Conservation (phyloP, 2,888 invertebrate species). For the Nudaria mundana region DNA sequence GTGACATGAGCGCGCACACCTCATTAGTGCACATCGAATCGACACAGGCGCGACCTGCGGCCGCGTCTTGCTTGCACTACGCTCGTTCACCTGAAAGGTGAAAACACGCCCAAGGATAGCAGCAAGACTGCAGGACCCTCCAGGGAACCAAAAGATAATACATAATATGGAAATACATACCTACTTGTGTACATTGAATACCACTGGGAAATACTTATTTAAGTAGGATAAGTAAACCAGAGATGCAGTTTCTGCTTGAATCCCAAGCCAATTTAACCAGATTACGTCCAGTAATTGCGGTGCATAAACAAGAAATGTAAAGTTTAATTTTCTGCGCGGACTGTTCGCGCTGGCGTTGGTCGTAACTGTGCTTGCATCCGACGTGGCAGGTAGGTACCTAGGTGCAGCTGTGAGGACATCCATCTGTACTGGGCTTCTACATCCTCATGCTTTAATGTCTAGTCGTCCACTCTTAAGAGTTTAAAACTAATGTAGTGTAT, state of each 20-base stretch:
- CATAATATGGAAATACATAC: not conserved
- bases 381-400: no score
- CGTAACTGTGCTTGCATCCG: no score
- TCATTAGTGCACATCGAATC: constrained; percentile 18
- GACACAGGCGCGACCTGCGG: not conserved
- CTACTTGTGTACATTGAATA: not conserved
- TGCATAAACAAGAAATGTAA: constrained; percentile 14
- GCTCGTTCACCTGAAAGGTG: constrained; percentile 6
- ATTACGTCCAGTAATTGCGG: constrained; percentile 6
- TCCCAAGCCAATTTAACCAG: constrained; percentile 6
- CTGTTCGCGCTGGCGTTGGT: not conserved
- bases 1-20: constrained; percentile 16
- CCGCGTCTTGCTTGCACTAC: constrained; percentile 3
- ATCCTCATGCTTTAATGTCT: no score
- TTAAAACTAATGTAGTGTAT: no score
- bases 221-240: not conserved
- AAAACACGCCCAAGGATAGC: not conserved
- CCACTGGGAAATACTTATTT: not conserved
- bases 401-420: no score
- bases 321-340: constrained; percentile 19
- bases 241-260: constrained; percentile 4
- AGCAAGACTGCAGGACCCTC: no score
- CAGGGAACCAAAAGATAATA: no score
- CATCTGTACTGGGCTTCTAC: no score
- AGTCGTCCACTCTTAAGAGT: no score